phyloP scores from a whole-genome alignment of 1,140 invertebrate species.

The Diabrotica undecimpunctata region DNA sequence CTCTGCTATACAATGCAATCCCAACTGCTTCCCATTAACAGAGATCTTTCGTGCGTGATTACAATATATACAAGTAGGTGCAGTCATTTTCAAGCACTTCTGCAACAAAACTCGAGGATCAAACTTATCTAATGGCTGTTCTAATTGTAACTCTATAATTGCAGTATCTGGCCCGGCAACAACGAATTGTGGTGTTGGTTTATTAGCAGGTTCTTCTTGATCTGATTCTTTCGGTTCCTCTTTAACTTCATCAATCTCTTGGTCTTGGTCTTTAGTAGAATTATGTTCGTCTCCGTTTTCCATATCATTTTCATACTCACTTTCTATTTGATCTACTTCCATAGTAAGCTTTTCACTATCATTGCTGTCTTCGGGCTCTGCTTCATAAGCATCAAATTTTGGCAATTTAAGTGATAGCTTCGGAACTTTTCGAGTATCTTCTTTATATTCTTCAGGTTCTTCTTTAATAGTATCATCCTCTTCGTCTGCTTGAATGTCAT shows the following conservation, averaged over 20 bases:
- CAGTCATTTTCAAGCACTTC: conserved; percentile 65
- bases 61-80: conserved; percentile 72
- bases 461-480: conserved; percentile 11
- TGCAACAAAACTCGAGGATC: conserved; percentile 66
- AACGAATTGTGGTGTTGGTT: conserved; percentile 24
- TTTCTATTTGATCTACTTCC: conserved; percentile 44
- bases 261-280: conserved; percentile 12
- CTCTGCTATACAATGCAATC: conserved; percentile 70
- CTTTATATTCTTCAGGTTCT: conserved; percentile 19
- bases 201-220: background rate
- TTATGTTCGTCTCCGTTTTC: conserved; percentile 23
- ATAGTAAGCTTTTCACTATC: conserved; percentile 56
- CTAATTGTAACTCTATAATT: conserved; percentile 67
- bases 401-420: conserved; percentile 54
- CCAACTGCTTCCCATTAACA: conserved; percentile 74
- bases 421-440: conserved; percentile 48
- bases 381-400: conserved; percentile 39
- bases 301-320: conserved; percentile 36
- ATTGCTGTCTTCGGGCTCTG: conserved; percentile 48
- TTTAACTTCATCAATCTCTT: conserved; percentile 6
- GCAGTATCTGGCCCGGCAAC: conserved; percentile 62
- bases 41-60: conserved; percentile 78
- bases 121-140: conserved; percentile 69
- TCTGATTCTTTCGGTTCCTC: conserved; percentile 10
- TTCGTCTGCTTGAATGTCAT: background rate